Percentiles rank a stretch among this genome's conserved stretches.
phyloP scores from a whole-genome alignment of 2,888 invertebrate species.

The Amblyjoppa proteus region DNA sequence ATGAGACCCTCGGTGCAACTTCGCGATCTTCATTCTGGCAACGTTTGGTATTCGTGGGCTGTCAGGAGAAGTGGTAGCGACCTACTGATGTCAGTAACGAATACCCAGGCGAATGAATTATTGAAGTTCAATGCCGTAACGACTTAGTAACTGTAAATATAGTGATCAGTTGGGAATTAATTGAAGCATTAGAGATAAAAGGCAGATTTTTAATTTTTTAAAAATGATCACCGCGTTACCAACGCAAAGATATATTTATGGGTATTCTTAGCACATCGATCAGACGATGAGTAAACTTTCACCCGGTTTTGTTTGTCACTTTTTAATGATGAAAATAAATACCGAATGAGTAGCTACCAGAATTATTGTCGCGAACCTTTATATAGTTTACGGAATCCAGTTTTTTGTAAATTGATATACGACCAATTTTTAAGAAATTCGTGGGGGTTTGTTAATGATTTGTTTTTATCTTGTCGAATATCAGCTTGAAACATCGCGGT shows the following conservation, averaged over 20 bases:
- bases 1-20: conserved; percentile 16
- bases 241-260: no score
- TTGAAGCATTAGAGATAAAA: not conserved
- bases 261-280: no score
- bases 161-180: not conserved
- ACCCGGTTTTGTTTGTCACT: not conserved
- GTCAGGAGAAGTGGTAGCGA: not conserved
- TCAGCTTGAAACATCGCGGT: not conserved
- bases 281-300: no score
- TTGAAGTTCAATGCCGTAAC: not conserved
- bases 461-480: not conserved
- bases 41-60: not conserved
- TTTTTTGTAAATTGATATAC: not conserved
- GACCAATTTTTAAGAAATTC: not conserved
- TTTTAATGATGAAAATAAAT: not conserved
- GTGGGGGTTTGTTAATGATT: not conserved
- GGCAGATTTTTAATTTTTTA: not conserved
- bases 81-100: not conserved
- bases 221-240: no score
- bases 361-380: not conserved
- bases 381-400: not conserved
- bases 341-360: not conserved
- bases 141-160: not conserved
- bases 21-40: conserved; percentile 10
- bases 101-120: not conserved